Base-by-base conservation (phyloP, 1,140 invertebrate species). In the Bombus waltoni region DNA sequence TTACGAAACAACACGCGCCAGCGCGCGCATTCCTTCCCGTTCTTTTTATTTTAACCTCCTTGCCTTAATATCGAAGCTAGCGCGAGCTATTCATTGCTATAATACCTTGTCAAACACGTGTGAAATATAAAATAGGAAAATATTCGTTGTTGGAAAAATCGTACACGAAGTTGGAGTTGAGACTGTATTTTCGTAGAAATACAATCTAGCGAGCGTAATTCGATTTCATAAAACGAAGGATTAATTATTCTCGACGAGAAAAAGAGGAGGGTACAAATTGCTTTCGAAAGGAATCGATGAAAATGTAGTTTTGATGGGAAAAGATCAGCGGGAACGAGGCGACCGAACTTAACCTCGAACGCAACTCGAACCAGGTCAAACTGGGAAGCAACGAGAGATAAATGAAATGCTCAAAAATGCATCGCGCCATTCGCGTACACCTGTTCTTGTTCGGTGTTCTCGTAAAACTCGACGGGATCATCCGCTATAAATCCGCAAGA, bases 381-480 rank as follows among this genome's bases (percentile, higher is more conserved):
- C 59, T 9, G 28, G 44, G 35, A 35, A 25, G 18, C 32, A 25
- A 73, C 71, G 42, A 35, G 81, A 82, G 73, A 84, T 81, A 78
- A 65, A 90, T 84, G 85, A 73, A 82, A 87, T 74, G 84, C 80
- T 89, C 68, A 90, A 85, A 90, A 90, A 89, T 89, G 81, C 79
- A 90, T 87, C 88, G 81, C 28, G 32, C 40, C 65, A 44, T 72
- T 32, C 72, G 57, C 22, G 57, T 18, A 75, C 66, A 68, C 81
- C 74, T 76, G 66, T 73, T 68, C 85, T 73, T 77, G 81, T 71
- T 84, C 87, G 53, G 44, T 62, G 40, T 38, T 70, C 85, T 89
- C 78, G 74, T 90, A 89, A 87, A 90, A 89, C 73, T 87, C 42
- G 35, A 68, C 62, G 70, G 85, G 76, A 87, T 89, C 59, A 59